A percentile compares a stretch with the other conserved stretches of the same genome.
These are phyloP conservation scores for Procambarus clarkii DNA, from an alignment of 1,140 invertebrate genomes.

Conservation along the genomic window DNA sequence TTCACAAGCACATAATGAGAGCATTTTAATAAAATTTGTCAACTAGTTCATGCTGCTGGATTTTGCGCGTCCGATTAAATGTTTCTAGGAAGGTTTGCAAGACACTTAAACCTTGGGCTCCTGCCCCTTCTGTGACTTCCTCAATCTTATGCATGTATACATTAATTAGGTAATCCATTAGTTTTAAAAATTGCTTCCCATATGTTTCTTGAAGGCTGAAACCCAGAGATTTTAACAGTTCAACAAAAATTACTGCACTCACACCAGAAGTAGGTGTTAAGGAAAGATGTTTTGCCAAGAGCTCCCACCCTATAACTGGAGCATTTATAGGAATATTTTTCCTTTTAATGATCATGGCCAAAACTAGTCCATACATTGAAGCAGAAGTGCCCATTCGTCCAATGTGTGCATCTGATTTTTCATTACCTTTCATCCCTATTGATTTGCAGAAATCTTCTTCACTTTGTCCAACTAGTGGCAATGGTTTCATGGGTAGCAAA, in stretches of 20 bases:
- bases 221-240: constrained; percentile 1
- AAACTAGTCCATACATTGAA: constrained; percentile 33
- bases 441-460: constrained; percentile 9
- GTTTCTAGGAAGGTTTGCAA: not conserved
- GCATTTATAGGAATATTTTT: constrained; percentile 4
- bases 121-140: constrained; percentile 9
- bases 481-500: constrained; percentile 13
- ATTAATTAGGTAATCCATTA: constrained; percentile 24
- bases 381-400: constrained; percentile 16
- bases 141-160: constrained; percentile 14
- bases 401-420: constrained; percentile 16
- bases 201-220: constrained; percentile 27
- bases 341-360: constrained; percentile 25
- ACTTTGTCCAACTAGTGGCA: constrained; percentile 16
- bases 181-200: constrained; percentile 35
- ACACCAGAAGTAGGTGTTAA: constrained; percentile 20
- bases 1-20: no score
- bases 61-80: not conserved
- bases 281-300: constrained; percentile 13
- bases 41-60: not conserved
- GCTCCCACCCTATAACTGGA: constrained; percentile 32
- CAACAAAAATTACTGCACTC: not conserved
- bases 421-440: not conserved
- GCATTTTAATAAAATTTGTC: not conserved
- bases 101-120: not conserved